Conservation (phyloP, 2,113 vertebrate species). For the Leptobrachium ailaonicum region DNA sequence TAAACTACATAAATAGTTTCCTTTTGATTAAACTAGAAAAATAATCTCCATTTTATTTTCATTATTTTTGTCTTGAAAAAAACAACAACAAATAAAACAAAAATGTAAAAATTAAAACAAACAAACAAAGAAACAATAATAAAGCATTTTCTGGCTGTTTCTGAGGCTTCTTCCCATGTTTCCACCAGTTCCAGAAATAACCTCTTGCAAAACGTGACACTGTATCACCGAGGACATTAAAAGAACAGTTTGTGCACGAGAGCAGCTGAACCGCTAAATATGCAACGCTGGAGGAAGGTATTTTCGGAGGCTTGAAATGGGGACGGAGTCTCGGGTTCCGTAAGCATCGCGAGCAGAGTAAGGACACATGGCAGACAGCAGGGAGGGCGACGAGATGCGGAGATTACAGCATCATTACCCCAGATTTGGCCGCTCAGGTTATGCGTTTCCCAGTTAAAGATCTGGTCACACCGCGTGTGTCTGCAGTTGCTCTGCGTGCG, state of each 20-base stretch:
- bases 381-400: slow-evolving; percentile 19
- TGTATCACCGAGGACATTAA: background rate
- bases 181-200: no score
- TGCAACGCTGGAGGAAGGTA: background rate
- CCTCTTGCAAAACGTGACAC: background rate
- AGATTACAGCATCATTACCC: slow-evolving; percentile 14
- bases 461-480: slow-evolving; percentile 21
- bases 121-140: no score
- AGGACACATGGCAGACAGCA: slow-evolving; percentile 38
- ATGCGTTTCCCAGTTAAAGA: background rate
- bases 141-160: no score
- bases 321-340: background rate
- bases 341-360: background rate
- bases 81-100: no score
- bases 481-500: background rate
- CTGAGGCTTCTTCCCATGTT: no score
- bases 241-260: background rate
- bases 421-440: background rate
- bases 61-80: no score
- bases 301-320: background rate
- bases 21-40: no score
- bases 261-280: slow-evolving; percentile 14
- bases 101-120: no score
- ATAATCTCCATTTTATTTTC: no score
- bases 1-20: no score